These are phyloP conservation scores for Crocuta crocuta DNA, from an alignment of 2,113 vertebrate species.

Conservation along the genomic window DNA sequence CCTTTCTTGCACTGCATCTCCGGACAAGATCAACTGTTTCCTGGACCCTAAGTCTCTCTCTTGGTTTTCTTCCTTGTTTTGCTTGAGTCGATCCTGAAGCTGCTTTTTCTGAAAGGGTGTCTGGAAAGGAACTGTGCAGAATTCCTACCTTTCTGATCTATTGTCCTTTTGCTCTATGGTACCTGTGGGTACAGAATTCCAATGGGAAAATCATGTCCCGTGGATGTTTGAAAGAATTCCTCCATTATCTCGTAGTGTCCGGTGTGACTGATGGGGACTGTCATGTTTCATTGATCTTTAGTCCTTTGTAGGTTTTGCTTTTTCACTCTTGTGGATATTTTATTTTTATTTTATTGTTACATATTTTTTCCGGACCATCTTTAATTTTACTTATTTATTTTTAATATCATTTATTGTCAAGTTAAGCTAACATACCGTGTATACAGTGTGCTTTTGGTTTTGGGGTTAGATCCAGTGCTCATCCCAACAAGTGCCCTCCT, in stretches of 20 bases:
- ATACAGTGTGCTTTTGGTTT: too few species aligned
- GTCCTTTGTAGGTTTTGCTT: neutral
- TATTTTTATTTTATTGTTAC: too few species aligned
- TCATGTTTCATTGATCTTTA: neutral
- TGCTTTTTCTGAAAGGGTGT: neutral
- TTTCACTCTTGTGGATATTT: too few species aligned
- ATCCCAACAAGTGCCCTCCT: too few species aligned
- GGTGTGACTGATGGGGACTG: neutral
- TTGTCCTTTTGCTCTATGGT: neutral
- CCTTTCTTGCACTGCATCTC: neutral
- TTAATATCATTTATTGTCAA: too few species aligned
- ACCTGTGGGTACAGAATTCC: neutral
- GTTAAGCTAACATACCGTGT: too few species aligned
- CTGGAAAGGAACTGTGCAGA: neutral
- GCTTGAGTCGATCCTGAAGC: neutral
- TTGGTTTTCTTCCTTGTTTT: slow-evolving; percentile 22
- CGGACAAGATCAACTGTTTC: neutral
- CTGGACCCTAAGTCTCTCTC: neutral
- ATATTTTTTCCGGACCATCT: too few species aligned
- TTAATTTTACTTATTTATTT: too few species aligned
- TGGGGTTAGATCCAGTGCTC: too few species aligned
- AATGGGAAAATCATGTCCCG: neutral
- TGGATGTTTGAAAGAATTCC: neutral
- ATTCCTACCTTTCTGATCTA: neutral
- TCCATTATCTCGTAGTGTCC: neutral